These are phyloP conservation scores for Diplazon laetatorius DNA, from an alignment of 2,888 invertebrate genomes.

Conservation along the genomic window DNA sequence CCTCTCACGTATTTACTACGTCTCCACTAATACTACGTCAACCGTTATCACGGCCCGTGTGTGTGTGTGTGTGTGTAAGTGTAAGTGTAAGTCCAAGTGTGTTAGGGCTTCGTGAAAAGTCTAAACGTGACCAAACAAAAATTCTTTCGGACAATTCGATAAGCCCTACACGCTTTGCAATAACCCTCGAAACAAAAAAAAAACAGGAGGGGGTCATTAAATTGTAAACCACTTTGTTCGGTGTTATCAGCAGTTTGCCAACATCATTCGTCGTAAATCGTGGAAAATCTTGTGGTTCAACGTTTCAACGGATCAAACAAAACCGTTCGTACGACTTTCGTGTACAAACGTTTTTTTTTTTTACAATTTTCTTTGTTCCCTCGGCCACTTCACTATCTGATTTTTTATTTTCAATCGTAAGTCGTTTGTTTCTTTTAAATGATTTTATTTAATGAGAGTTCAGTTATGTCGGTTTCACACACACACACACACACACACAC, in stretches of 20 bases:
- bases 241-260: conserved; percentile 7
- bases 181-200: conserved; percentile 10
- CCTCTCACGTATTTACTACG: conserved; percentile 52
- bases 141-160: conserved; percentile 18
- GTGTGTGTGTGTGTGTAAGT: too few relatives aligned
- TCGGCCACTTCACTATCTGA: conserved; percentile 46
- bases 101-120: conserved; percentile 15
- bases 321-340: conserved; percentile 41
- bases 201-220: conserved; percentile 33
- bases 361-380: conserved; percentile 48
- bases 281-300: too few relatives aligned
- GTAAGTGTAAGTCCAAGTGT: too few relatives aligned
- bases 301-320: conserved; percentile 16
- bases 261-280: conserved; percentile 25
- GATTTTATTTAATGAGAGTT: too few relatives aligned
- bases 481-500: too few relatives aligned
- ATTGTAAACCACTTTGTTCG: conserved; percentile 24
- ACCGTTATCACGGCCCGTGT: too few relatives aligned
- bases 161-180: neutral
- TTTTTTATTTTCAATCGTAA: conserved; percentile 8
- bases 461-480: too few relatives aligned
- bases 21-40: conserved; percentile 58
- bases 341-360: conserved; percentile 10
- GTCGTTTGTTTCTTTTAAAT: conserved; percentile 22
- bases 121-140: conserved; percentile 48